A percentile compares a stretch with the other conserved stretches of the same genome.
phyloP scores from a whole-genome alignment of 2,888 invertebrate genomes.

The Piscicola geometra region DNA sequence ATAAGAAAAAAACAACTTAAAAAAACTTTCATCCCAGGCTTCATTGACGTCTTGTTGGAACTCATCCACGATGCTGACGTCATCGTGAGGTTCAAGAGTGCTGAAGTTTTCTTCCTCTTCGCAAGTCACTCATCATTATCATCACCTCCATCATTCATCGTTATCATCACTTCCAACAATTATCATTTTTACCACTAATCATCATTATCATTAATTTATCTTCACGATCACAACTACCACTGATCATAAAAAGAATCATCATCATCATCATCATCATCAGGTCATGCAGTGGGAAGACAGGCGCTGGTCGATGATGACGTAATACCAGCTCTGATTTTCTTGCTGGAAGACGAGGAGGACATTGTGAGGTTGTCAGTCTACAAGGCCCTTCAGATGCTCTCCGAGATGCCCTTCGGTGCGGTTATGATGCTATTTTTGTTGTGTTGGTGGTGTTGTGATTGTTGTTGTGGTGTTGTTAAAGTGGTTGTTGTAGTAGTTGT shows the following conservation, averaged over 20 bases:
- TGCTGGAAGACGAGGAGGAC: slow-evolving; percentile 54
- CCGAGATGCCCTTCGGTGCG: slow-evolving; percentile 52
- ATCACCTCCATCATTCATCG: not conserved
- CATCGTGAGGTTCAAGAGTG: slow-evolving; percentile 53
- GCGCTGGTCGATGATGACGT: slow-evolving; percentile 52
- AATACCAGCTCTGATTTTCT: slow-evolving; percentile 50
- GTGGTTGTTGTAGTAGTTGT: too few species aligned
- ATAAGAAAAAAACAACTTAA: not conserved
- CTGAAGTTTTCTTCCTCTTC: slow-evolving; percentile 55
- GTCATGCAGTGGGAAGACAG: slow-evolving; percentile 55
- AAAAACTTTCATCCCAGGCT: slow-evolving; percentile 11
- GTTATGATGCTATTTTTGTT: not conserved
- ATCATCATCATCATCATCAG: slow-evolving; percentile 37
- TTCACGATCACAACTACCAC: not conserved
- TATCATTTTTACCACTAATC: not conserved
- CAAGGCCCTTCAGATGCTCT: slow-evolving; percentile 53
- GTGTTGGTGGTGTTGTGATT: slow-evolving; percentile 4
- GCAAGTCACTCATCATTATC: slow-evolving; percentile 45
- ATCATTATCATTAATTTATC: not conserved
- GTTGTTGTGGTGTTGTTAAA: too few species aligned
- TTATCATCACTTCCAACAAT: not conserved
- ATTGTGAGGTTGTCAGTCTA: slow-evolving; percentile 54
- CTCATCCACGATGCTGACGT: slow-evolving; percentile 51
- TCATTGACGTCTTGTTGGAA: slow-evolving; percentile 29
- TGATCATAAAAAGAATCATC: not conserved